Conservation (phyloP, 92 coral and sea anemone species). For the Virgularia gustaviana region DNA sequence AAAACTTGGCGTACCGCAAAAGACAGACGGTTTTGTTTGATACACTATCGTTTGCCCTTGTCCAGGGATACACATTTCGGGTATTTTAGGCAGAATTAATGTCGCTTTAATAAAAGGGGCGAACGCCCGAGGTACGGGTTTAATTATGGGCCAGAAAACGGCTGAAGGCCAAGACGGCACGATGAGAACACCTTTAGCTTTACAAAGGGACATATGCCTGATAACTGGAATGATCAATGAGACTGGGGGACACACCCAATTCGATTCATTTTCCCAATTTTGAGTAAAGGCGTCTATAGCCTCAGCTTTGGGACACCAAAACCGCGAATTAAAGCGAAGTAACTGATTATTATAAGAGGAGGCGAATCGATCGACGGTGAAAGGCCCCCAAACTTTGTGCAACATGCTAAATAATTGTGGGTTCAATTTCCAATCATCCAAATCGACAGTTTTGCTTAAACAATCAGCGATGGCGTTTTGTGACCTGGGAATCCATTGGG, state of each 20-base stretch:
- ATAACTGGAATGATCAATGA: constrained; percentile 27
- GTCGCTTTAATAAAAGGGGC: constrained; percentile 14
- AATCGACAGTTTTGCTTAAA: constrained; percentile 22
- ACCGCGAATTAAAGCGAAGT: constrained; percentile 28
- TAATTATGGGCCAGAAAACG: constrained; percentile 32
- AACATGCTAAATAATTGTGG: constrained; percentile 16
- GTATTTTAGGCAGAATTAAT: constrained; percentile 12
- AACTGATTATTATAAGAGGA: constrained; percentile 39
- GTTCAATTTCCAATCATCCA: constrained; percentile 35
- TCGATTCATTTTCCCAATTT: constrained; percentile 12
- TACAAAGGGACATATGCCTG: constrained; percentile 10
- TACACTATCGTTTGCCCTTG: constrained; percentile 4
- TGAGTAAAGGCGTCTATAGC: constrained; percentile 29
- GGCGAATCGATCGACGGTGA: constrained; percentile 41
- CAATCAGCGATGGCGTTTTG: constrained; percentile 33
- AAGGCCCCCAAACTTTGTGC: constrained; percentile 37
- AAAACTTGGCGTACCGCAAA: constrained; percentile 3
- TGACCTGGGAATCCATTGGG: constrained; percentile 30
- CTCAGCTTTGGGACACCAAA: constrained; percentile 15
- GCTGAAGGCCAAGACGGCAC: constrained; percentile 45
- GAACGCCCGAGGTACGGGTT: constrained; percentile 14
- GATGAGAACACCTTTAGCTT: constrained; percentile 27
- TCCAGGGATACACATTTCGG: background rate
- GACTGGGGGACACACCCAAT: constrained; percentile 42
- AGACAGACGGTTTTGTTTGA: background rate